A percentile compares a stretch with the other conserved stretches of the same genome.
These are phyloP conservation scores for Babyrousa celebensis DNA, from an alignment of 2,797 vertebrate species.

Conservation along the genomic window DNA sequence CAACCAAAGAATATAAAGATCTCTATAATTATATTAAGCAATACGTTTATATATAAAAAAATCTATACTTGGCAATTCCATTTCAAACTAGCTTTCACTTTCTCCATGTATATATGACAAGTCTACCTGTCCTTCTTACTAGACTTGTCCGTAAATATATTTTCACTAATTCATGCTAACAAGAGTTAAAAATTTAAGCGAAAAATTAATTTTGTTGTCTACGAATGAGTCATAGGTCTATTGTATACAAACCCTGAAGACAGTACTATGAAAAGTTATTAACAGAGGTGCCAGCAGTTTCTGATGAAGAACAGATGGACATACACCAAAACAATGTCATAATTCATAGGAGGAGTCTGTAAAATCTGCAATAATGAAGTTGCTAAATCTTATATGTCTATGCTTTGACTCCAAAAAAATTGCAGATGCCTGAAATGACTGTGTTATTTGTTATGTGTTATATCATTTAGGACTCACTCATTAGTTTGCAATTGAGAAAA, in stretches of 20 bases:
- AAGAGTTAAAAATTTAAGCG: background rate
- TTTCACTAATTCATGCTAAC: background rate
- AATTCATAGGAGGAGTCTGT: background rate
- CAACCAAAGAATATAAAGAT: background rate
- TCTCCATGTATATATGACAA: background rate
- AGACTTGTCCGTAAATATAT: background rate
- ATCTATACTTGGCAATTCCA: background rate
- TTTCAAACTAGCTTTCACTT: background rate
- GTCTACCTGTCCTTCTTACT: background rate
- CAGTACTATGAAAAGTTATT: background rate
- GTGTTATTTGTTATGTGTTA: background rate
- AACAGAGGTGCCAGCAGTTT: background rate
- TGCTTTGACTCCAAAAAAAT: background rate
- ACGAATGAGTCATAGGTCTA: background rate
- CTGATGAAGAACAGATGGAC: background rate
- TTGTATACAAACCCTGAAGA: background rate
- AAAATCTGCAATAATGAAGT: background rate
- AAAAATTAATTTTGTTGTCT: background rate
- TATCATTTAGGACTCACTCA: background rate
- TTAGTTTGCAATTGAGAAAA: background rate
- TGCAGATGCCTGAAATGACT: background rate
- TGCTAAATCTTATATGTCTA: background rate
- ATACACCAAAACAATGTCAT: background rate
- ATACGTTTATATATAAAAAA: background rate
- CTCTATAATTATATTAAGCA: slow-evolving; percentile 13